Percentiles rank a stretch among this genome's conserved stretches.
Conservation (phyloP, 2,113 vertebrate genomes). For the Tetraodon nigroviridis region DNA sequence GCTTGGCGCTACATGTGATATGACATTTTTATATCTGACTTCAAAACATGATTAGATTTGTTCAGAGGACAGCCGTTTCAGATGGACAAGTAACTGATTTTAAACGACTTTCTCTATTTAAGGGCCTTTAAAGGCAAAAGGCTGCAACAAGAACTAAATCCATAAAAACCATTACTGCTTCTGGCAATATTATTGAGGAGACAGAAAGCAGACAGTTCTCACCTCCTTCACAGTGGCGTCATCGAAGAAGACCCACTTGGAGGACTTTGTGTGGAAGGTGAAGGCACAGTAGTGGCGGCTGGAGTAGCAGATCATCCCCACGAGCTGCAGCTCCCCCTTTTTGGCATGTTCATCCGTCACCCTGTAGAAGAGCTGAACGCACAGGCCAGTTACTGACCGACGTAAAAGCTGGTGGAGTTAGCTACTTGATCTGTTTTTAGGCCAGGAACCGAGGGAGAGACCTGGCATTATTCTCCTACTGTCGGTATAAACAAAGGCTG, state of each 20-base stretch:
- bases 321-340: constrained; percentile 87
- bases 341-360: constrained; percentile 93
- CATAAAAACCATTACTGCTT: too few species aligned
- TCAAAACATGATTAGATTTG: too few species aligned
- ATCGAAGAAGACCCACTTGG: constrained; percentile 97
- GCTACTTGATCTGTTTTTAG: constrained; percentile 37
- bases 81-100: too few species aligned
- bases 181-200: too few species aligned
- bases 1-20: constrained; percentile 5
- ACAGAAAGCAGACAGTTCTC: not conserved
- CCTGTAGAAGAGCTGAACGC: constrained; percentile 87
- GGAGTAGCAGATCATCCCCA: constrained; percentile 95
- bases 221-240: constrained; percentile 99
- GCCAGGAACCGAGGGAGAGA: constrained; percentile 37
- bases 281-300: constrained; percentile 97
- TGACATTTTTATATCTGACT: not conserved
- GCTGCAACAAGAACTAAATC: too few species aligned
- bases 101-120: too few species aligned
- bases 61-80: too few species aligned
- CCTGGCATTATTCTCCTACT: constrained; percentile 31
- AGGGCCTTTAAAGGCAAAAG: too few species aligned
- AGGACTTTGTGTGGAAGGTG: constrained; percentile 90
- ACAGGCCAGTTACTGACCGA: constrained; percentile 30
- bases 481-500: constrained; percentile 24
- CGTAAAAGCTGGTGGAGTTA: constrained; percentile 17